Evolutionary conservation across 2,888 invertebrate species (phyloP).

Genomic region (Eulithis testata): DNA sequence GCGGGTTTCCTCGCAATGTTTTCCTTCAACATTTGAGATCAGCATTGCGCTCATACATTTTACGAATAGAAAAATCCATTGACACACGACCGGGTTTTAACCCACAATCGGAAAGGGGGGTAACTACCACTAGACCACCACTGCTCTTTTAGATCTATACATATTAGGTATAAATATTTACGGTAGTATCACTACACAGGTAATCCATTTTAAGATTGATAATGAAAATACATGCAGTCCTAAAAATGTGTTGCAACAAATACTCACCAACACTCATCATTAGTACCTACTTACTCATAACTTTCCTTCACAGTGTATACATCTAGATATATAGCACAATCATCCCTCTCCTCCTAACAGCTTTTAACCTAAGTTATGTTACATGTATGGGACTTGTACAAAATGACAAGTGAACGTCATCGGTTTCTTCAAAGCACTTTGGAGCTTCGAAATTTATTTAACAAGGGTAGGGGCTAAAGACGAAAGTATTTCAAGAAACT

Average conservation of each 20-base stretch:
- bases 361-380: constrained; percentile 54
- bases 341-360: constrained; percentile 72
- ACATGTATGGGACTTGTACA: constrained; percentile 31
- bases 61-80: too few species aligned
- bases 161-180: too few species aligned
- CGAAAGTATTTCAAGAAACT: constrained; percentile 32
- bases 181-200: not conserved
- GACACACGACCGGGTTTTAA: too few species aligned
- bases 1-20: too few species aligned
- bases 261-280: constrained; percentile 31
- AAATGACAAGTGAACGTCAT: constrained; percentile 31
- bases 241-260: constrained; percentile 4
- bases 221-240: not conserved
- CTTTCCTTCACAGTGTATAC: constrained; percentile 71
- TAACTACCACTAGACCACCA: too few species aligned
- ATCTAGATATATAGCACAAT: constrained; percentile 68
- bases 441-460: constrained; percentile 31
- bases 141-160: too few species aligned
- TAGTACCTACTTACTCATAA: constrained; percentile 44
- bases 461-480: constrained; percentile 22
- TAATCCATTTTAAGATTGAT: not conserved
- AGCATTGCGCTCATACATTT: too few species aligned
- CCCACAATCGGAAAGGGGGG: too few species aligned
- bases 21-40: too few species aligned
- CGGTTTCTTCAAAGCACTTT: constrained; percentile 28